Percentiles rank a stretch among this genome's conserved stretches.
Conservation (phyloP, 1,140 invertebrate genomes). For the Ridgeia piscesae region DNA sequence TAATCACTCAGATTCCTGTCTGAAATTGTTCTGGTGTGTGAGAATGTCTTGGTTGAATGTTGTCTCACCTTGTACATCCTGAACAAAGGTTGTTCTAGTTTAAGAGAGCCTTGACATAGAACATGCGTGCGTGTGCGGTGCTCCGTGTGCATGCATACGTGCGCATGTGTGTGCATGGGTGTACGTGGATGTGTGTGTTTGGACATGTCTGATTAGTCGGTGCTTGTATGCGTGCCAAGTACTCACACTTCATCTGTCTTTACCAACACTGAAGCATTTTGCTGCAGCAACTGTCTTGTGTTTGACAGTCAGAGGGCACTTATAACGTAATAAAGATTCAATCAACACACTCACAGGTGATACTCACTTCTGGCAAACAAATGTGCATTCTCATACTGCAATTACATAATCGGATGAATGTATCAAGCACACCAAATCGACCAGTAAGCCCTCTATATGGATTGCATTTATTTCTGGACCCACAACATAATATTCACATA, state of each 20-base stretch:
- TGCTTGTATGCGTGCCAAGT: too few species aligned
- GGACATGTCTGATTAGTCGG: too few species aligned
- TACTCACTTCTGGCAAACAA: neutral
- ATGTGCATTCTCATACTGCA: neutral
- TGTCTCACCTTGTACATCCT: neutral
- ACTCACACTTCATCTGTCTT: neutral
- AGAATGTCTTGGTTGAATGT: neutral
- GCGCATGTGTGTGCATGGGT: too few species aligned
- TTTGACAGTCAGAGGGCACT: neutral
- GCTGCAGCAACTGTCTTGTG: neutral
- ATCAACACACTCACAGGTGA: neutral
- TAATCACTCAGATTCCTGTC: neutral
- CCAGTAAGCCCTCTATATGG: neutral
- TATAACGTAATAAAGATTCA: neutral
- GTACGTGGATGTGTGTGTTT: too few species aligned
- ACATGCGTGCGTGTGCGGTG: too few species aligned
- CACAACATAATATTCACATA: neutral
- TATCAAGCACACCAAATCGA: neutral
- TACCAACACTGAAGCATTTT: neutral
- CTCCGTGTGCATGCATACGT: too few species aligned
- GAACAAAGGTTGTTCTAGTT: neutral
- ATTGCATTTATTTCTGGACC: constrained; percentile 1
- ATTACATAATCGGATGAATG: neutral
- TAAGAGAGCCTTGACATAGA: too few species aligned
- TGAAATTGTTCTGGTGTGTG: neutral